Conservation (phyloP, 2,113 vertebrate species). For the Rynchops niger region DNA sequence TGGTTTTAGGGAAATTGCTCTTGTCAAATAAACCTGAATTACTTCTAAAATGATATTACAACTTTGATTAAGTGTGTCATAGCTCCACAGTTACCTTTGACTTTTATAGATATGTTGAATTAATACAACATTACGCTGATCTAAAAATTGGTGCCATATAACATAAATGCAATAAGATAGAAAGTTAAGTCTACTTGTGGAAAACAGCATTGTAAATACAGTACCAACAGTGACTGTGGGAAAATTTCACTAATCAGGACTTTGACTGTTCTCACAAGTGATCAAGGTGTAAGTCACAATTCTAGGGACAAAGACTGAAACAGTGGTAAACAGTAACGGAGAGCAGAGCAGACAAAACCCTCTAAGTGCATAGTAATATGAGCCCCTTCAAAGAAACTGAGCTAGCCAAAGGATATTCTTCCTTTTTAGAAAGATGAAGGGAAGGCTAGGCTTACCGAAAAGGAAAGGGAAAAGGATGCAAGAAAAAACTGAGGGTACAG, state of each 20-base stretch:
- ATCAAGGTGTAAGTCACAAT: neutral
- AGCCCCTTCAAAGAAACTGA: neutral
- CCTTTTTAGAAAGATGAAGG: neutral
- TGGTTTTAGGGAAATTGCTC: neutral
- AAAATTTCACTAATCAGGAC: neutral
- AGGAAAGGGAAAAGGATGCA: neutral
- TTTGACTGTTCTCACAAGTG: neutral
- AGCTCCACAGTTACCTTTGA: neutral
- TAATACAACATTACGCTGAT: neutral
- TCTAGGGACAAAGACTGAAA: neutral
- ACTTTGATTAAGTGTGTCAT: neutral
- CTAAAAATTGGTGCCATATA: neutral
- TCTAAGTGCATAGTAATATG: neutral
- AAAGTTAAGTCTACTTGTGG: neutral
- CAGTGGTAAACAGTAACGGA: neutral
- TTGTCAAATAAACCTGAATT: neutral
- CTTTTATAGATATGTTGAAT: neutral
- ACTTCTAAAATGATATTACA: neutral
- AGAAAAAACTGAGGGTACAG: neutral
- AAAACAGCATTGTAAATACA: neutral
- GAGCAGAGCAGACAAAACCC: neutral
- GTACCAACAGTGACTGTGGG: neutral
- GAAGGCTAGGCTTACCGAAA: neutral
- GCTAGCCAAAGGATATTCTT: neutral
- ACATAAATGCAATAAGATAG: neutral